Evolutionary conservation across 64 coral and sea anemone species (phyloP).

Genomic region (Acropora yongei): DNA sequence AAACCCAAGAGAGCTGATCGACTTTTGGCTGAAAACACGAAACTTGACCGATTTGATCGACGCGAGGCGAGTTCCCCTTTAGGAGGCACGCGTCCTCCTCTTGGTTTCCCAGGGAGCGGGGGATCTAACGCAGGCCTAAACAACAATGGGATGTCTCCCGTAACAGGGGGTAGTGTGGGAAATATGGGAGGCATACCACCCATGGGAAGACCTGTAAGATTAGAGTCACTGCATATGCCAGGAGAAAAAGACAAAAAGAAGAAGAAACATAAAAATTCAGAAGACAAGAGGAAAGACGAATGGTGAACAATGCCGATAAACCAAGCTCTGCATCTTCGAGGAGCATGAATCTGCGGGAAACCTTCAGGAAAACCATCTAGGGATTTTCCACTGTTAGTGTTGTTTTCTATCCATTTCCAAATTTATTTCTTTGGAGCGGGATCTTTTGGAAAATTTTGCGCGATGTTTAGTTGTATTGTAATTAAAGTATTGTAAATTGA

Average conservation of each 20-base stretch:
- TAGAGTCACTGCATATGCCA: constrained; percentile 61
- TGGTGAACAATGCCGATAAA: neutral
- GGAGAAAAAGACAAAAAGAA: constrained; percentile 63
- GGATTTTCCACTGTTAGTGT: neutral
- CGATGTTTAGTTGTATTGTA: no score
- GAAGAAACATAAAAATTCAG: constrained; percentile 56
- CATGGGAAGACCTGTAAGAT: constrained; percentile 46
- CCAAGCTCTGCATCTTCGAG: neutral
- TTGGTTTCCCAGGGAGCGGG: constrained; percentile 8
- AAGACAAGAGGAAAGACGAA: constrained; percentile 28
- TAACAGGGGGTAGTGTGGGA: constrained; percentile 17
- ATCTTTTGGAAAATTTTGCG: no score
- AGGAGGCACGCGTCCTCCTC: constrained; percentile 25
- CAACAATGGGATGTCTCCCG: constrained; percentile 14
- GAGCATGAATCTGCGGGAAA: no score
- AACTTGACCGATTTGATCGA: constrained; percentile 53
- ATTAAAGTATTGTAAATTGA: no score
- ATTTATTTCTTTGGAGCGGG: no score
- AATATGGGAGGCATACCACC: neutral
- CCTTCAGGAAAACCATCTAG: neutral
- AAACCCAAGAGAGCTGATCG: constrained; percentile 93
- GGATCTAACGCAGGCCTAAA: constrained; percentile 1
- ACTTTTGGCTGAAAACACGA: constrained; percentile 72
- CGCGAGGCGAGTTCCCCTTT: constrained; percentile 41
- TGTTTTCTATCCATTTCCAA: neutral